phyloP scores from a whole-genome alignment of 2,888 invertebrate genomes.

The Mesodorylaimus sp. region DNA sequence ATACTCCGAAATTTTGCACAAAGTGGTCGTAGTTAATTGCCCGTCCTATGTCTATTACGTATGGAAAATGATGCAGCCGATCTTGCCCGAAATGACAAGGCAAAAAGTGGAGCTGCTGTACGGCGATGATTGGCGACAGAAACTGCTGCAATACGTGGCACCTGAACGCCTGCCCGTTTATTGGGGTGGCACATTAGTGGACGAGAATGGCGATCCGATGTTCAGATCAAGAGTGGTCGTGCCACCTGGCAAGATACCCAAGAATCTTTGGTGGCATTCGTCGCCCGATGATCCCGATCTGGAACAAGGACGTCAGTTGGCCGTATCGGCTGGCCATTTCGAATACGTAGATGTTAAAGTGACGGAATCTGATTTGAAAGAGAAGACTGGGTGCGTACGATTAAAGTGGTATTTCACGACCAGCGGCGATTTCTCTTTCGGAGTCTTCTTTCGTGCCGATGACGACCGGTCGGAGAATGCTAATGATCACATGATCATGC shows the following conservation, averaged over 20 bases:
- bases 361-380: no score
- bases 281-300: neutral
- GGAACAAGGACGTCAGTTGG: neutral
- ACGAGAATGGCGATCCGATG: constrained; percentile 17
- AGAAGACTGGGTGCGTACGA: neutral
- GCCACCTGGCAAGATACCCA: neutral
- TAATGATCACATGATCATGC: neutral
- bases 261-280: neutral
- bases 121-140: constrained; percentile 10
- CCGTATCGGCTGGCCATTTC: neutral
- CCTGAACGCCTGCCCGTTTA: constrained; percentile 18
- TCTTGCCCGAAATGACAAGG: neutral
- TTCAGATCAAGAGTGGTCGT: constrained; percentile 11
- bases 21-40: neutral
- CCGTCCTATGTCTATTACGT: neutral
- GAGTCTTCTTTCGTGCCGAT: neutral
- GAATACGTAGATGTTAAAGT: neutral
- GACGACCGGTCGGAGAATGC: no score
- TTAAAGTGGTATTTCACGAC: neutral
- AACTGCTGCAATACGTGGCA: constrained; percentile 14
- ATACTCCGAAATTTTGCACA: neutral
- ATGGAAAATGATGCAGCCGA: neutral
- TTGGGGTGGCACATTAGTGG: constrained; percentile 19
- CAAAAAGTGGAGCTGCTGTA: constrained; percentile 14
- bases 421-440: neutral